These are phyloP conservation scores for Bursaphelenchus okinawaensis DNA, from an alignment of 2,888 invertebrate species.

Conservation along the genomic window DNA sequence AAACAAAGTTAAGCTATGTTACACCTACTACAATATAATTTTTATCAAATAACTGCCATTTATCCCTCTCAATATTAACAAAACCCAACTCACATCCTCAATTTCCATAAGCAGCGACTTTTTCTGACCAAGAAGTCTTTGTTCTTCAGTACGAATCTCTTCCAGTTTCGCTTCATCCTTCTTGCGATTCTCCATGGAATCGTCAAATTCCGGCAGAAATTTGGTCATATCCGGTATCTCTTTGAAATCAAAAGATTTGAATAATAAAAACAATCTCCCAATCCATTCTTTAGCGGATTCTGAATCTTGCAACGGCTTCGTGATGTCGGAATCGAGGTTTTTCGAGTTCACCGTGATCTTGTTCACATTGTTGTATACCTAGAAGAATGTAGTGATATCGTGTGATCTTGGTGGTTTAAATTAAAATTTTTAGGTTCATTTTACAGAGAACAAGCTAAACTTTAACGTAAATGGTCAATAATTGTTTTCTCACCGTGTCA, in stretches of 20 bases:
- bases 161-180: constrained; percentile 4
- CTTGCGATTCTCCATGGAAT: background rate
- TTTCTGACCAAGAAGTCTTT: constrained; percentile 4
- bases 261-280: constrained; percentile 1
- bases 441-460: background rate
- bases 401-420: background rate
- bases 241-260: constrained; percentile 12
- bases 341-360: background rate
- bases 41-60: no score
- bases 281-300: constrained; percentile 7
- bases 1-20: no score
- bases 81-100: constrained; percentile 12
- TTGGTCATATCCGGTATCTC: constrained; percentile 6
- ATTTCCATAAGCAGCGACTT: constrained; percentile 12
- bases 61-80: no score
- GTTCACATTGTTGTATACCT: constrained; percentile 4
- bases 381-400: background rate
- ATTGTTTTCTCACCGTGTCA: constrained; percentile 2
- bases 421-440: background rate
- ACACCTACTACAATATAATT: no score
- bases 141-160: constrained; percentile 7
- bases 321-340: background rate
- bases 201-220: constrained; percentile 1
- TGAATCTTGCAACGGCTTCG: background rate
- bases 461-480: background rate